Base-by-base conservation (phyloP, 92 coral and sea anemone species). In the Chrysogorgia sp. region DNA sequence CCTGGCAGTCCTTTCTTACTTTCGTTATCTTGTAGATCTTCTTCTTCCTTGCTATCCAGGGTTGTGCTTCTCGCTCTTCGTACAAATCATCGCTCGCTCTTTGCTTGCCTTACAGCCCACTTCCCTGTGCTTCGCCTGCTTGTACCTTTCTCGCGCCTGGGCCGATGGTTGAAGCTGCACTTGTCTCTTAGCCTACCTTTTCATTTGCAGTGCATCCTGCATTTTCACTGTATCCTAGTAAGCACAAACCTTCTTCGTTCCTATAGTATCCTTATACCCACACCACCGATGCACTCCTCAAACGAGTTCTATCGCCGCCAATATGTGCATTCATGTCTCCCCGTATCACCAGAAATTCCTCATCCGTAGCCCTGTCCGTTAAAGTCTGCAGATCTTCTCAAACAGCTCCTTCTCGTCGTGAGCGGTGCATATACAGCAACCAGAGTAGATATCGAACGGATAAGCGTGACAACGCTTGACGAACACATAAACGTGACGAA, bases 281-380 rank as follows among this genome's bases (percentile, higher is more conserved):
- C 25, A 21, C 43, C 19, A 10, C 78, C 78, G 21, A 71, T 31
- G 24, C 24, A 48, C 40, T 49, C 62, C 25, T 71, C 63, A 31
- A 55, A n/a, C 62, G 23, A 26, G 35, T 13, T 48, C 63, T 55
- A 12, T 23, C 13, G 24, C 1, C 24, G 23, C 78, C 76, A 12
- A 41, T 15, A 10, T 33, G 32, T 10, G 12, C 76, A 26, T 71
- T 71, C 62, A 71, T 49, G 61, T 71, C 78, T 47, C 78, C 78
- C 78, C 23, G 20, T 2, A 71, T 24, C 24, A 71, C 22, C 50
- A 66, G 53, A n/a, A 47, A 7, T 47, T 47, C 53, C n/a, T 47
- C n/a, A 12, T 47, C 10, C n/a, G n/a, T 37, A 47, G n/a, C 53
- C 53, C n/a, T 2, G n/a, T 47, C 53, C 15, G 53, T 15, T 47